Percentiles rank a stretch among this genome's conserved stretches.
Conservation (phyloP, 1,140 invertebrate species). For the Saccostrea glomerata region DNA sequence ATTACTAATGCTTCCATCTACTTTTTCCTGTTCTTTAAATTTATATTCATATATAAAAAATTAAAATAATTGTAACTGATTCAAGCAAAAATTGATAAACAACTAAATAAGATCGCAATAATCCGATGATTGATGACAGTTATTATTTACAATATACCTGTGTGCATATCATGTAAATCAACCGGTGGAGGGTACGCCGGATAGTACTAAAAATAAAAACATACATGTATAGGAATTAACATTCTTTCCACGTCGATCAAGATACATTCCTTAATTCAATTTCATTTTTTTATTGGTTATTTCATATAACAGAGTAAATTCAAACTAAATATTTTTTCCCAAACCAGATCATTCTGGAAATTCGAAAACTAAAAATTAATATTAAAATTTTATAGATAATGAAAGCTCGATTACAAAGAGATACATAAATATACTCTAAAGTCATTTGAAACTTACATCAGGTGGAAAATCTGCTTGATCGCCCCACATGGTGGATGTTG, state of each 20-base stretch:
- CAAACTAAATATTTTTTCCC: not conserved
- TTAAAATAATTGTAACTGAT: too few relatives aligned
- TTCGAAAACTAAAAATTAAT: too few relatives aligned
- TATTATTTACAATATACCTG: constrained; percentile 33
- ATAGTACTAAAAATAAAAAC: constrained; percentile 50
- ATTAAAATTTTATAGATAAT: not conserved
- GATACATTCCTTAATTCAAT: not conserved
- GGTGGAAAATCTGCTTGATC: constrained; percentile 35
- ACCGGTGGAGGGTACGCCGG: constrained; percentile 40
- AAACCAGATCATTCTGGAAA: not conserved
- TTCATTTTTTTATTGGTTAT: not conserved
- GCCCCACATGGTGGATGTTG: constrained; percentile 18
- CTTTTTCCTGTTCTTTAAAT: too few relatives aligned
- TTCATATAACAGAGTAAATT: not conserved
- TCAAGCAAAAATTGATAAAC: too few relatives aligned
- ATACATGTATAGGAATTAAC: not conserved
- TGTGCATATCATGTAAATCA: constrained; percentile 53
- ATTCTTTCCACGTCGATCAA: not conserved
- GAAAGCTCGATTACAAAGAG: not conserved
- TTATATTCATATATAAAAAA: too few relatives aligned
- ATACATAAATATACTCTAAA: not conserved
- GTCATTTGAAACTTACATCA: not conserved
- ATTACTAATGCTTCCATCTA: too few relatives aligned
- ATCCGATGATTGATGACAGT: too few relatives aligned
- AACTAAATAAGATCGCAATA: too few relatives aligned